Evolutionary conservation across 2,797 vertebrate species (phyloP).

Genomic region (Salarias fasciatus): DNA sequence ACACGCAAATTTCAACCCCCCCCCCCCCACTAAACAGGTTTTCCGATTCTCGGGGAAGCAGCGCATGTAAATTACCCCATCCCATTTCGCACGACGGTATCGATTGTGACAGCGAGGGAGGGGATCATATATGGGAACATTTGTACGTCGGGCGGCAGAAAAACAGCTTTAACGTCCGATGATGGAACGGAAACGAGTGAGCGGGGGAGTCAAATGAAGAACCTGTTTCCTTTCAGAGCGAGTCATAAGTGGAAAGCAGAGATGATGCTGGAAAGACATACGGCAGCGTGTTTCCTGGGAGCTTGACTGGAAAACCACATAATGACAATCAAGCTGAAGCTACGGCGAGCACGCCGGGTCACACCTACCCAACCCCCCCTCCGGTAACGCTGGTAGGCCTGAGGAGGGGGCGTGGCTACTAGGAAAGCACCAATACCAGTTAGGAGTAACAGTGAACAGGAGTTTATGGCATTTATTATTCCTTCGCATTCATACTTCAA

Average conservation of each 20-base stretch:
- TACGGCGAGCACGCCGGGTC: slow-evolving; percentile 30
- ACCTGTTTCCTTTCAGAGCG: slow-evolving; percentile 41
- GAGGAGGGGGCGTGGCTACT: neutral
- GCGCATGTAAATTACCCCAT: slow-evolving; percentile 80
- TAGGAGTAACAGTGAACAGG: too few species aligned
- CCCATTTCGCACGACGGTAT: slow-evolving; percentile 76
- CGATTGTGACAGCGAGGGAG: slow-evolving; percentile 78
- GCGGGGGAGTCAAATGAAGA: slow-evolving; percentile 62
- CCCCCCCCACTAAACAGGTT: slow-evolving; percentile 65
- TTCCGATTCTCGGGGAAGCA: slow-evolving; percentile 74
- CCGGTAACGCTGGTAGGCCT: slow-evolving; percentile 25
- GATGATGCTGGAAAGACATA: slow-evolving; percentile 43
- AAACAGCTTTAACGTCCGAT: slow-evolving; percentile 60
- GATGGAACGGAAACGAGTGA: slow-evolving; percentile 57
- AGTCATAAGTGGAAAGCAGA: slow-evolving; percentile 68
- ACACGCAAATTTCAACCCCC: slow-evolving; percentile 46
- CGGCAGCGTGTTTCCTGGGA: slow-evolving; percentile 34
- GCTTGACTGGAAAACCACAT: slow-evolving; percentile 70
- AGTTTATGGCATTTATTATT: too few species aligned
- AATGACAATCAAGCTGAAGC: slow-evolving; percentile 51
- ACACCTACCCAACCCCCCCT: neutral
- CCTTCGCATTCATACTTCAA: too few species aligned
- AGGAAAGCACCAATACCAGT: too few species aligned
- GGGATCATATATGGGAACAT: slow-evolving; percentile 72
- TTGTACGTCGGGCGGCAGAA: slow-evolving; percentile 64